Evolutionary conservation across 2,888 invertebrate genomes (phyloP).

Genomic region (Pimpla rufipes): DNA sequence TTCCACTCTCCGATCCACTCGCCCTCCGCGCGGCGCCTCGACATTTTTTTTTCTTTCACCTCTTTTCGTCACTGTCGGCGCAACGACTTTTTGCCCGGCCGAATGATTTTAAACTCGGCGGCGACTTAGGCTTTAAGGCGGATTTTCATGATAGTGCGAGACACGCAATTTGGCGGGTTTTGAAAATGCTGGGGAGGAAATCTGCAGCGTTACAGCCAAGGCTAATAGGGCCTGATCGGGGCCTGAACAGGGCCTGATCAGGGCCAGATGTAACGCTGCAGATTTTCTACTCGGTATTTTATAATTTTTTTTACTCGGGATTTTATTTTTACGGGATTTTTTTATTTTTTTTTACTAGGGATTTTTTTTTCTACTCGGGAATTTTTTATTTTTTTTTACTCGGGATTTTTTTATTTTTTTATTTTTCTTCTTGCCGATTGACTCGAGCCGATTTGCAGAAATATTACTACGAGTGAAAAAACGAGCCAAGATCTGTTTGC

Average conservation of each 20-base stretch:
- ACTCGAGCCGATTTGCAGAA: background rate
- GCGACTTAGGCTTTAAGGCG: slow-evolving; percentile 77
- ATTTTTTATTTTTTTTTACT: no score
- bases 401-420: no score
- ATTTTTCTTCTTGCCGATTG: background rate
- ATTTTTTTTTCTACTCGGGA: no score
- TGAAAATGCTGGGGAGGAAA: no score
- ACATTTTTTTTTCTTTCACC: slow-evolving; percentile 11
- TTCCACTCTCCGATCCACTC: slow-evolving; percentile 36
- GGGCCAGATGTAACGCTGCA: no score
- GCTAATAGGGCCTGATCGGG: no score
- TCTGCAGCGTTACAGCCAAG: no score
- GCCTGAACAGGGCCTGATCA: no score
- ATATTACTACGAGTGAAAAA: background rate
- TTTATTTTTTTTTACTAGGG: no score
- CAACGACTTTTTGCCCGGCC: slow-evolving; percentile 68
- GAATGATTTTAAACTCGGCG: slow-evolving; percentile 77
- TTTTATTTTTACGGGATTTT: no score
- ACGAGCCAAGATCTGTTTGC: background rate
- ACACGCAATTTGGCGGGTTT: background rate
- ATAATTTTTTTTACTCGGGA: no score
- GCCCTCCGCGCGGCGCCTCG: slow-evolving; percentile 21
- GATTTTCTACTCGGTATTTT: no score
- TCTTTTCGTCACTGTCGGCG: slow-evolving; percentile 68
- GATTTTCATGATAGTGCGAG: slow-evolving; percentile 74